phyloP scores from a whole-genome alignment of 1,140 invertebrate species.

The Diorhabda elongata region DNA sequence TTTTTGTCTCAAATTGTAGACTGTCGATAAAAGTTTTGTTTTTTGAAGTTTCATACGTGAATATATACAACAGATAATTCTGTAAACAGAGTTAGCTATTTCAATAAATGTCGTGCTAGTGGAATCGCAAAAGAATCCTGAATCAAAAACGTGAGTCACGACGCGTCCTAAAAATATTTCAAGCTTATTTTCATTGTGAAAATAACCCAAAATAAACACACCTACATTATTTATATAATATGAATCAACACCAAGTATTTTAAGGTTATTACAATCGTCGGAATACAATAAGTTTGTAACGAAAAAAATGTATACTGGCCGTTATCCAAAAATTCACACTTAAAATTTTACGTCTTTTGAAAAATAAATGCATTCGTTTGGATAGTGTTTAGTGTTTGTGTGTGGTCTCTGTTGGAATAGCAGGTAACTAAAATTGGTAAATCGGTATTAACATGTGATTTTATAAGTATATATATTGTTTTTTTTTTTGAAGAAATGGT shows the following conservation, averaged over 20 bases:
- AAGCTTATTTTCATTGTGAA: background rate
- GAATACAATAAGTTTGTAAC: no score
- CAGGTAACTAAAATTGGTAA: no score
- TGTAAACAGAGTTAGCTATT: no score
- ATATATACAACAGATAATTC: no score
- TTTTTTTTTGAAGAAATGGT: background rate
- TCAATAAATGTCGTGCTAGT: no score
- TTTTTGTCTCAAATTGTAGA: no score
- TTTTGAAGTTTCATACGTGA: no score
- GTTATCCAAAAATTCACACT: background rate
- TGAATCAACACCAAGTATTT: background rate
- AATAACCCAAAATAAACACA: background rate
- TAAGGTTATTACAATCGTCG: background rate
- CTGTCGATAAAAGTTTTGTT: no score
- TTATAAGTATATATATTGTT: background rate
- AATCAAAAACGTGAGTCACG: no score
- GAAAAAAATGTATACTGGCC: background rate
- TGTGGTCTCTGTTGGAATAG: no score
- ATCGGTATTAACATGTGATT: background rate
- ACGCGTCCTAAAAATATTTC: background rate
- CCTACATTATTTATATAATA: background rate
- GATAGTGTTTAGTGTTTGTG: background rate
- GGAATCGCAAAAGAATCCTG: no score
- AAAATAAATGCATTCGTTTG: constrained; percentile 7
- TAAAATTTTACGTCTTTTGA: constrained; percentile 8